Percentiles rank a stretch among this genome's conserved stretches.
Evolutionary conservation across 2,888 invertebrate species (phyloP).

Genomic region (Pristionchus mayeri): DNA sequence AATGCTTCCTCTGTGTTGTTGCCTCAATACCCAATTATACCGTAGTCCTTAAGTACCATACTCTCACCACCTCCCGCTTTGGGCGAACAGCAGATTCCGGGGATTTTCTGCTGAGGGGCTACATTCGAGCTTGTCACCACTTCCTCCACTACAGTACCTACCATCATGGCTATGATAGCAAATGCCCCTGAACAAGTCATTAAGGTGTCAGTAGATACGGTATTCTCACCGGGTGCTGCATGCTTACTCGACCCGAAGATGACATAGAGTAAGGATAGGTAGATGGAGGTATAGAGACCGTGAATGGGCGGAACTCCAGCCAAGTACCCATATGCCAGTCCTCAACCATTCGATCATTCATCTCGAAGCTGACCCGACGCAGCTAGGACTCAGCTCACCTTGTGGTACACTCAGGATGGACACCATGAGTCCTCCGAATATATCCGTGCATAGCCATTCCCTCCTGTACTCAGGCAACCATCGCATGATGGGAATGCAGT

Average conservation of each 20-base stretch:
- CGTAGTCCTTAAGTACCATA: conserved; percentile 32
- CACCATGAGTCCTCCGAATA: conserved; percentile 66
- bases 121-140: background rate
- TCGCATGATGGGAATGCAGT: conserved; percentile 58
- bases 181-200: conserved; percentile 59
- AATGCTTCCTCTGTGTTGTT: conserved; percentile 77
- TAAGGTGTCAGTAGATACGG: background rate
- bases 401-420: conserved; percentile 69
- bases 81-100: conserved; percentile 7
- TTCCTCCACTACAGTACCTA: conserved; percentile 61
- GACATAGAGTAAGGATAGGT: conserved; percentile 89
- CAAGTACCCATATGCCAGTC: conserved; percentile 77
- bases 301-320: conserved; percentile 79
- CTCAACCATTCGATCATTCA: conserved; percentile 41
- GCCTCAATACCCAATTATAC: background rate
- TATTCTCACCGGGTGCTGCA: conserved; percentile 84
- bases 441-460: conserved; percentile 57
- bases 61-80: conserved; percentile 7
- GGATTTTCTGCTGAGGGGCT: background rate
- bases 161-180: conserved; percentile 69
- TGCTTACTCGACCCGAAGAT: conserved; percentile 90
- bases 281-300: conserved; percentile 89
- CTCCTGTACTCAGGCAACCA: conserved; percentile 63
- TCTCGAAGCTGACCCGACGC: background rate
- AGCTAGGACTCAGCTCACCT: conserved; percentile 51